Base-by-base conservation (phyloP, 2,888 invertebrate species). In the Lacanobia wlatinum region DNA sequence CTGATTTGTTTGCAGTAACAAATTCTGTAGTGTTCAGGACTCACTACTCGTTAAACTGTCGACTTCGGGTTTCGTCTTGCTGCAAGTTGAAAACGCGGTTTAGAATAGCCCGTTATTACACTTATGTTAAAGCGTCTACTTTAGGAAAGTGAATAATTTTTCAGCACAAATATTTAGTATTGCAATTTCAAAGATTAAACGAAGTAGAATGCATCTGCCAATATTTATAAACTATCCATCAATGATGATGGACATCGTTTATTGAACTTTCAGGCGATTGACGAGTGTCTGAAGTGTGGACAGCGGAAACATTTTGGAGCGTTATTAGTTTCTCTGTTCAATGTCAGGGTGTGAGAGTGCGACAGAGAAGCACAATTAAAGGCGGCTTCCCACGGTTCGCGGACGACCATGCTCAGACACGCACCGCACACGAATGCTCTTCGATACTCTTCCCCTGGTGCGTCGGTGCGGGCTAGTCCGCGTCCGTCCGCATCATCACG, bases 1-100 rank as follows among this genome's bases (percentile, higher is more conserved):
- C 61, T 77, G 23, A 61, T 78, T 58, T 56, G 43, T 59, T 53
- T 43, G 46, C 28, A 23, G 38, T 46, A 46, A 52, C 46, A 14
- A 61, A 46, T 46, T 58, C 18, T 58, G 16, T 64, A 28, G 28
- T 28, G 1, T 28, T 28, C 28, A 28, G 28, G 28, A 28, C 28
- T 28, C 28, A 28, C 28, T 28, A 28, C 28, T 28, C 28, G 28
- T 52, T 52, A 12, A 58, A n/a, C 58, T 56, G 21, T 59, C 52
- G 43, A 50, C 56, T 58, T 52, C 43, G 52, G 46, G 46, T 38
- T 38, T 28, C 16, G 46, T 38, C 62, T 58, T 21, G n/a, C 38
- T 48, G 7, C 58, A 34, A 53, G 48, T 70, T 23, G 16, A 52
- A 21, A 38, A 28, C 16, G 12, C 40, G n/a, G 7, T 40, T 12